Evolutionary conservation across 1,140 invertebrate species (phyloP), one percentile per base, ranked within the genome.

Genomic region (Drosophila bipectinata): DNA sequence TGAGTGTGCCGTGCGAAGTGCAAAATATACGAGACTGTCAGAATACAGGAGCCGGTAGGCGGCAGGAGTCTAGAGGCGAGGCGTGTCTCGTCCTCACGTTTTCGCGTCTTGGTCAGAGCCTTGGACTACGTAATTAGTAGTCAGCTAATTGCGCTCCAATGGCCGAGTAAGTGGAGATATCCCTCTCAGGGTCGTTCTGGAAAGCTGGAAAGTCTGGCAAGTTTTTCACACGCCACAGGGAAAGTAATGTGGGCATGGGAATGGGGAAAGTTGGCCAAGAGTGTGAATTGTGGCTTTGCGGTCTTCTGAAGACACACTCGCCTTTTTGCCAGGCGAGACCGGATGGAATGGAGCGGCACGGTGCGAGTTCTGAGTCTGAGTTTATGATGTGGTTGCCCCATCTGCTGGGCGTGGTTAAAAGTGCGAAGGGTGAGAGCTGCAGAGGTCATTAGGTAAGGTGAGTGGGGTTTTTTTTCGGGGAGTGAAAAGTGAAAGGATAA

Each of bases 91-190:
- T 15, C 32, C 72, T 32, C 58, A 44, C 28, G 34, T 58, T 28
- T 52, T 55, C 44, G 71, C 57, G 49, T 48, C 59, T 72, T 48
- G 58, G 58, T 53, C 51, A 64, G 28, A 57, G 53, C 49, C 28
- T 66, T 66, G 84, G 82, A 78, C 74, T 64, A 53, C 75, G 72
- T 87, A 85, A 87, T 85, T 85, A 85, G 83, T 69, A 82, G 82
- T 61, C 82, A 68, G 75, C 78, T 85, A 85, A 85, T 87, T 87
- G 82, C 74, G 75, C 78, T 87, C 82, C 78, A 85, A 85, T 87
- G 71, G 60, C 63, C 21, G 54, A 75, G 75, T 78, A 75, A 81
- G 73, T 77, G 76, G 49, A 51, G 45, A 47, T 47, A 41, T 47
- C 41, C 30, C 48, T n/a, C 44, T 48, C 26, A 8, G 24, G 8